Conservation (phyloP, 1,140 invertebrate genomes). For the Formica exsecta region DNA sequence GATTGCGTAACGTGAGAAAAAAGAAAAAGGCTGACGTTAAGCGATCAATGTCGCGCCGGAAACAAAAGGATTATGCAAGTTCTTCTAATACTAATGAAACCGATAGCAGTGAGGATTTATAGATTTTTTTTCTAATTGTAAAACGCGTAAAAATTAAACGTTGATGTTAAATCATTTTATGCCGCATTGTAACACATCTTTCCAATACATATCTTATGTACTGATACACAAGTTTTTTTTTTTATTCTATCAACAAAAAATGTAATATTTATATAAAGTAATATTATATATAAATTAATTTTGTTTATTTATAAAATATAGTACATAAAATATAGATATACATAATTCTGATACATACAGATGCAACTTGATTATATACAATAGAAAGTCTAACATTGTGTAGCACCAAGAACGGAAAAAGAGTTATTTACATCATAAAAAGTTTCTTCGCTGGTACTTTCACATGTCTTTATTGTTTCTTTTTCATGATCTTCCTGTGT, state of each 20-base stretch:
- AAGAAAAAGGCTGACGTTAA: not conserved
- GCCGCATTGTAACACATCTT: not conserved
- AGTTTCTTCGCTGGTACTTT: slow-evolving; percentile 36
- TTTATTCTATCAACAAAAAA: no score
- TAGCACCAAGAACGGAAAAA: slow-evolving; percentile 61
- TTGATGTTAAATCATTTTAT: not conserved
- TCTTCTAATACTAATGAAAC: slow-evolving; percentile 16
- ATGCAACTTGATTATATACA: not conserved
- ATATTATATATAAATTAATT: not conserved
- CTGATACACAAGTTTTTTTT: no score
- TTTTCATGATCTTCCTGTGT: slow-evolving; percentile 18
- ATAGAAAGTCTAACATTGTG: not conserved
- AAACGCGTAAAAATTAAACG: not conserved
- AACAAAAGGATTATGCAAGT: not conserved
- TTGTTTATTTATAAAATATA: not conserved
- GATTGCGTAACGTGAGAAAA: not conserved
- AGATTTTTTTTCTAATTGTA: slow-evolving; percentile 2
- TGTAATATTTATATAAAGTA: no score
- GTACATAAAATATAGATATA: not conserved
- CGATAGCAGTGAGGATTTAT: not conserved
- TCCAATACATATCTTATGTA: not conserved
- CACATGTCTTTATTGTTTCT: slow-evolving; percentile 19
- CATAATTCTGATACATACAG: not conserved
- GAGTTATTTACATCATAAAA: slow-evolving; percentile 78
- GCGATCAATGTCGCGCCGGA: not conserved